Evolutionary conservation across 2,888 invertebrate genomes (phyloP).

Genomic region (Nymphalis polychloros): DNA sequence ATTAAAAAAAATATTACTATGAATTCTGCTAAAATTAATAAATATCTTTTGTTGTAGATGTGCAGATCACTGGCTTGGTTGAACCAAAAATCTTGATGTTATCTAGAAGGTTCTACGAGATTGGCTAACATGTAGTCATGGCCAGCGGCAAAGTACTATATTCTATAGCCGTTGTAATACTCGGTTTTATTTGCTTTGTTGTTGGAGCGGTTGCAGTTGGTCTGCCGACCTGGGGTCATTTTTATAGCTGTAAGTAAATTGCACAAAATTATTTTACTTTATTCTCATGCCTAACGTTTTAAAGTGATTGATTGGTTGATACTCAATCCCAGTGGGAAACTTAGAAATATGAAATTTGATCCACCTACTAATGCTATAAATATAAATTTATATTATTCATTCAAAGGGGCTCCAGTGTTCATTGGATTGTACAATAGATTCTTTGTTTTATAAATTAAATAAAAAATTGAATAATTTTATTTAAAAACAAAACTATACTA

Average conservation of each 20-base stretch:
- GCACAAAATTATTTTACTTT: neutral
- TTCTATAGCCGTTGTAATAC: constrained; percentile 85
- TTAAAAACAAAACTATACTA: no score
- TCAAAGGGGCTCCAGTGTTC: neutral
- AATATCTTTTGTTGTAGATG: constrained; percentile 54
- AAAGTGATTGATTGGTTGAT: constrained; percentile 7
- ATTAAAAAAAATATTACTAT: neutral
- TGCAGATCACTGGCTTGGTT: constrained; percentile 34
- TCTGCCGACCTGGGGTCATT: constrained; percentile 93
- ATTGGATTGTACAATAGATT: neutral
- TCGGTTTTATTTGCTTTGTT: constrained; percentile 90
- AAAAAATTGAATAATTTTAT: no score
- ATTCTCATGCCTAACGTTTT: neutral
- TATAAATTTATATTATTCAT: neutral
- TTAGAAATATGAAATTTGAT: constrained; percentile 1
- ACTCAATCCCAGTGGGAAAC: neutral
- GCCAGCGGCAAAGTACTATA: constrained; percentile 85
- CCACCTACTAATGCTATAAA: neutral
- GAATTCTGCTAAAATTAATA: neutral
- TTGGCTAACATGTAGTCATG: constrained; percentile 81
- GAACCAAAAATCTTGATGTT: constrained; percentile 63
- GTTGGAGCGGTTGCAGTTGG: constrained; percentile 92
- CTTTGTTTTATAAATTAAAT: no score
- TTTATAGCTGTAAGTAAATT: constrained; percentile 84
- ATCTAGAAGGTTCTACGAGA: constrained; percentile 53